phyloP scores from a whole-genome alignment of 2,888 invertebrate species.

The Seira sanloemensis region DNA sequence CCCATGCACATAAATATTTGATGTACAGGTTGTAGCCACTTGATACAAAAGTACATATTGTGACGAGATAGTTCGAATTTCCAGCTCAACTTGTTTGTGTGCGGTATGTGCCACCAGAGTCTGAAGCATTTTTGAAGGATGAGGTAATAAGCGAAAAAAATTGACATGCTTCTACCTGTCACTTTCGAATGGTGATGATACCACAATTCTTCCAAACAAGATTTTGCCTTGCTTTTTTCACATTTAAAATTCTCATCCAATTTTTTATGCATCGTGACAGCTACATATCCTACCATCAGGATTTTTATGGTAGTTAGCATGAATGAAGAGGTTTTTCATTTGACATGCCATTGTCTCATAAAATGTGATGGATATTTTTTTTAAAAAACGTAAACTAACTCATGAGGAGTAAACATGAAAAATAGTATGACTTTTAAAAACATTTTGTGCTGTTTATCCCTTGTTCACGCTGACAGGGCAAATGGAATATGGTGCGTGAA shows the following conservation, averaged over 20 bases:
- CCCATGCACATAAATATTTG: slow-evolving; percentile 52
- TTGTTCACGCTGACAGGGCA: neutral
- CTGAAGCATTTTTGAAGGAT: slow-evolving; percentile 21
- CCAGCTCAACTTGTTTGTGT: too few species aligned
- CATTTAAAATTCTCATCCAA: neutral
- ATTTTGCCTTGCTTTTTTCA: slow-evolving; percentile 1
- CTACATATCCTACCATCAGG: slow-evolving; percentile 10
- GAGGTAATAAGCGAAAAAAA: neutral
- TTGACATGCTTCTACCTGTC: slow-evolving; percentile 45
- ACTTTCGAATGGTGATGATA: slow-evolving; percentile 43
- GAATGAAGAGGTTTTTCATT: slow-evolving; percentile 54
- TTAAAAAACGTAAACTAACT: neutral
- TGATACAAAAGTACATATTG: too few species aligned
- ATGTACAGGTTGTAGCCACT: too few species aligned
- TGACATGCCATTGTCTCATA: slow-evolving; percentile 66
- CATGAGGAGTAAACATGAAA: neutral
- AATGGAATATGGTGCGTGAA: neutral
- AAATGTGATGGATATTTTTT: slow-evolving; percentile 61
- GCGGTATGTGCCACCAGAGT: too few species aligned
- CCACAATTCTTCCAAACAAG: slow-evolving; percentile 33
- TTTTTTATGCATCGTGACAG: neutral
- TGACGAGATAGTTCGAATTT: too few species aligned
- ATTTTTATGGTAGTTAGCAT: slow-evolving; percentile 57
- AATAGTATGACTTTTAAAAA: neutral
- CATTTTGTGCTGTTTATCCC: neutral